Evolutionary conservation across 2,888 invertebrate genomes (phyloP).

Genomic region (Ferdinandea cuprea): DNA sequence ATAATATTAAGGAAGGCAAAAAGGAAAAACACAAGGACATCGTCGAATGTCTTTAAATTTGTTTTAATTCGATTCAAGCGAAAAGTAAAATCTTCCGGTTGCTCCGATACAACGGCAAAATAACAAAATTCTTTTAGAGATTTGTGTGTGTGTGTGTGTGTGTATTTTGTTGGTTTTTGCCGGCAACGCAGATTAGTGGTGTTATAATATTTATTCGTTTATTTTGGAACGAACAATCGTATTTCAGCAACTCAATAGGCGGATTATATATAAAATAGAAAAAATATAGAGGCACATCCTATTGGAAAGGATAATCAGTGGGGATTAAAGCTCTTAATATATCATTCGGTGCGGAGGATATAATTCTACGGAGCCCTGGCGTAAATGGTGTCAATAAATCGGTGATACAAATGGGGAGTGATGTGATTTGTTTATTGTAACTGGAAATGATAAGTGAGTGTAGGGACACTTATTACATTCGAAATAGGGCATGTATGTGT

Average conservation of each 20-base stretch:
- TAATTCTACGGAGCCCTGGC: background rate
- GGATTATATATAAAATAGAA: background rate
- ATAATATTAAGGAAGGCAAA: background rate
- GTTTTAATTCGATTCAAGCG: constrained; percentile 8
- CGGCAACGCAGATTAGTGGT: background rate
- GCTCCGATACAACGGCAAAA: background rate
- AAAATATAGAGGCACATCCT: background rate
- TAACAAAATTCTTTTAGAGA: background rate
- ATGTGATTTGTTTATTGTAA: background rate
- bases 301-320: background rate
- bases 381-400: background rate
- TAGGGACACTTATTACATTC: too few species aligned
- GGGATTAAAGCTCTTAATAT: background rate
- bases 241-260: background rate
- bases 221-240: background rate
- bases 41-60: background rate
- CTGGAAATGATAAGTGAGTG: too few species aligned
- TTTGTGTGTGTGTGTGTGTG: too few species aligned
- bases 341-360: background rate
- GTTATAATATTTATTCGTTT: background rate
- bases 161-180: background rate
- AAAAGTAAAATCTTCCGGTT: constrained; percentile 2
- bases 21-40: background rate
- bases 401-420: background rate
- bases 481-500: too few species aligned